These are phyloP conservation scores for Leptopilina boulardi DNA, from an alignment of 1,140 invertebrate genomes.

Conservation along the genomic window DNA sequence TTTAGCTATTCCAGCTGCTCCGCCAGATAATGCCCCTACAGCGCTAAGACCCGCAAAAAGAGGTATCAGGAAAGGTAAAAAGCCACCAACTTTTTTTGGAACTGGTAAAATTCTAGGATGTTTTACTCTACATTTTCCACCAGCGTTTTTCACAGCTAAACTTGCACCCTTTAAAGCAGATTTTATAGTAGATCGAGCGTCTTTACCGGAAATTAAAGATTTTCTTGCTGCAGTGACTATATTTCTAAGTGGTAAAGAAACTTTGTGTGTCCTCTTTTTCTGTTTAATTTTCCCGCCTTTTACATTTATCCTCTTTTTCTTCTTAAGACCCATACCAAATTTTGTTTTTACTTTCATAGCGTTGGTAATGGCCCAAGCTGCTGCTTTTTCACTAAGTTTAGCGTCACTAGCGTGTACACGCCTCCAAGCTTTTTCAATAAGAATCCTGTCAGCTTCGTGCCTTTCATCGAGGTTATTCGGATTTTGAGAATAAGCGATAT, in stretches of 20 bases:
- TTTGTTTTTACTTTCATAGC: conserved; percentile 49
- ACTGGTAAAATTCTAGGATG: too few relatives aligned
- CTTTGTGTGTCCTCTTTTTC: too few relatives aligned
- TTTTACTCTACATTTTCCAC: too few relatives aligned
- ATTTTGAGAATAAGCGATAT: too few relatives aligned
- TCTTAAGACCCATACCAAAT: conserved; percentile 54
- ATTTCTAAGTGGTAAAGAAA: too few relatives aligned
- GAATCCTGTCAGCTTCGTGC: conserved; percentile 66
- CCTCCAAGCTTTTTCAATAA: conserved; percentile 62
- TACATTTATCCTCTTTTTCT: conserved; percentile 45
- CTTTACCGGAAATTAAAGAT: conserved; percentile 43
- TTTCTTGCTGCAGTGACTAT: conserved; percentile 3
- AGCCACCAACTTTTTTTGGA: too few relatives aligned
- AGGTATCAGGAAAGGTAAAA: too few relatives aligned
- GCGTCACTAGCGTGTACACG: conserved; percentile 54
- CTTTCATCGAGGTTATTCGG: too few relatives aligned
- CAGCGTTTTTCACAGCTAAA: too few relatives aligned
- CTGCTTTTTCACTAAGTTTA: conserved; percentile 54
- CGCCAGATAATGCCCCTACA: conserved; percentile 46
- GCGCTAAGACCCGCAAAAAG: too few relatives aligned
- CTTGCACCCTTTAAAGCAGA: too few relatives aligned
- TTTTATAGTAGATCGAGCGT: conserved; percentile 36
- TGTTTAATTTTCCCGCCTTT: too few relatives aligned
- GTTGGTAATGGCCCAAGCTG: background rate
- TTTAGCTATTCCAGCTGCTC: conserved; percentile 52